Evolutionary conservation across 2,888 invertebrate species (phyloP).

Genomic region (Belgica antarctica): DNA sequence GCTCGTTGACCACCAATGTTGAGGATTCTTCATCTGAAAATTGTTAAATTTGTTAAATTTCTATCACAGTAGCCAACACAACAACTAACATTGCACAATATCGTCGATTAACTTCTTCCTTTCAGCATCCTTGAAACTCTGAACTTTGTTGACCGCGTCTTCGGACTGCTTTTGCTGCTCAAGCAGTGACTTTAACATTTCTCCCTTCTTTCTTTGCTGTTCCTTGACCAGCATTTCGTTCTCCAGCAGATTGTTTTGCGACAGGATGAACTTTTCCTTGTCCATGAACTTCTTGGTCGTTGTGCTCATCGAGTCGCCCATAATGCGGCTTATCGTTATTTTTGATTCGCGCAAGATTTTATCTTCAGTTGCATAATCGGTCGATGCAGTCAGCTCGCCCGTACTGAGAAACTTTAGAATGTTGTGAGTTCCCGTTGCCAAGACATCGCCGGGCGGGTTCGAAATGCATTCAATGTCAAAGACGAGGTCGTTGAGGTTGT

Average conservation of each 20-base stretch:
- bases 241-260: constrained; percentile 28
- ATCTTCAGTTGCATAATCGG: constrained; percentile 26
- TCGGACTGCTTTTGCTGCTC: constrained; percentile 64
- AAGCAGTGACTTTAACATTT: constrained; percentile 57
- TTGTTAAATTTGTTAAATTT: neutral
- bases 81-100: constrained; percentile 58
- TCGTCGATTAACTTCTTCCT: constrained; percentile 61
- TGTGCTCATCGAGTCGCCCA: neutral
- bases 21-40: constrained; percentile 64
- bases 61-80: neutral
- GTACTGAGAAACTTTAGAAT: constrained; percentile 66
- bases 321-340: constrained; percentile 25
- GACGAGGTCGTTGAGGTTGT: constrained; percentile 62
- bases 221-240: constrained; percentile 35
- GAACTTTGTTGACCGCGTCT: constrained; percentile 66
- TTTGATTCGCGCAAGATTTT: constrained; percentile 16
- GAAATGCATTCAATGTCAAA: constrained; percentile 63
- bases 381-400: constrained; percentile 51
- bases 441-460: constrained; percentile 66
- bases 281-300: constrained; percentile 35
- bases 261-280: constrained; percentile 27
- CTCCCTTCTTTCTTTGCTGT: constrained; percentile 48
- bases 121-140: constrained; percentile 65
- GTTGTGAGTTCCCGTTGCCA: constrained; percentile 60
- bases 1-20: constrained; percentile 65